Conservation (phyloP, 2,888 invertebrate species). For the Deroplatys truncata region DNA sequence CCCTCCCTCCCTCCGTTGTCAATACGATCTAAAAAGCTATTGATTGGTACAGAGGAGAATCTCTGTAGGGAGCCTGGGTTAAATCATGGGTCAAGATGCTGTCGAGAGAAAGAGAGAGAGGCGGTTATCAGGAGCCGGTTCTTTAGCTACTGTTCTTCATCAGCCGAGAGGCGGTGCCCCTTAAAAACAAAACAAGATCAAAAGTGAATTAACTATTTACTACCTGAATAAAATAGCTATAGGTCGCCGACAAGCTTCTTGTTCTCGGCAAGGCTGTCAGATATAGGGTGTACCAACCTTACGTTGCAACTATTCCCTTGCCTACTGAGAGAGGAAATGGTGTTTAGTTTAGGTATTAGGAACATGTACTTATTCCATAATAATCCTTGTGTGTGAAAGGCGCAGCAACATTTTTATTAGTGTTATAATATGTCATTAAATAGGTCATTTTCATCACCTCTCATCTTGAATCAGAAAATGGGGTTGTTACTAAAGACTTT, state of each 20-base stretch:
- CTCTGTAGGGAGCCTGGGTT: conserved; percentile 10
- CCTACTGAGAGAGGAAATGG: too few relatives aligned
- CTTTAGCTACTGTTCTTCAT: conserved; percentile 18
- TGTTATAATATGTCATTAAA: too few relatives aligned
- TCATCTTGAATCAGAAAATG: too few relatives aligned
- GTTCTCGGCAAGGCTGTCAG: not conserved
- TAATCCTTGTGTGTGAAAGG: too few relatives aligned
- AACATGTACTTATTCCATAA: too few relatives aligned
- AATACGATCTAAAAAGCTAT: conserved; percentile 16
- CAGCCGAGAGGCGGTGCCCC: conserved; percentile 11
- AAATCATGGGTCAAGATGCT: conserved; percentile 7
- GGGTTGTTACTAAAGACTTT: too few relatives aligned
- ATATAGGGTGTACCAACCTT: not conserved
- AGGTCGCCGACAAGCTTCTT: conserved; percentile 4
- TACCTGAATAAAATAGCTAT: conserved; percentile 20
- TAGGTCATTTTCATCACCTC: too few relatives aligned
- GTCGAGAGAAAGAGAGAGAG: not conserved
- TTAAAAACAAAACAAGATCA: conserved; percentile 18
- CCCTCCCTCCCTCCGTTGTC: not conserved
- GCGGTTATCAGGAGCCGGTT: conserved; percentile 16
- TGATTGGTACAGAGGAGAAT: not conserved
- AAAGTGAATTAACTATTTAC: conserved; percentile 24
- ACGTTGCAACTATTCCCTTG: too few relatives aligned
- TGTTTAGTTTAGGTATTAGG: too few relatives aligned
- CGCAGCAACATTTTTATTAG: too few relatives aligned